Conservation (phyloP, 2,888 invertebrate genomes). For the Drosophila atripex region DNA sequence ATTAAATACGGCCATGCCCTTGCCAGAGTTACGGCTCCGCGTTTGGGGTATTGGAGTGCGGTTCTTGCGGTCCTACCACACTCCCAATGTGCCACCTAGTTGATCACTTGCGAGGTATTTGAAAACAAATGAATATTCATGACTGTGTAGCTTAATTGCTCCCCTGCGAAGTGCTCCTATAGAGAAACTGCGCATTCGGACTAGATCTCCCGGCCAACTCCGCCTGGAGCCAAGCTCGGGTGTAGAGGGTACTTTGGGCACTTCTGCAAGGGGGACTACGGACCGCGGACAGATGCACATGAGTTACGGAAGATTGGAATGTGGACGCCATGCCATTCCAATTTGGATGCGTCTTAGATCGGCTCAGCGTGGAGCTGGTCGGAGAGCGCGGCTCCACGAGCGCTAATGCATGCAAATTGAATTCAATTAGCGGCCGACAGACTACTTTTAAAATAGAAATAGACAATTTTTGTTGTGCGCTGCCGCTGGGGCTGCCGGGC, state of each 20-base stretch:
- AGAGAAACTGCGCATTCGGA: background rate
- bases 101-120: background rate
- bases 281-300: background rate
- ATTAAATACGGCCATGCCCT: background rate
- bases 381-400: constrained; percentile 31
- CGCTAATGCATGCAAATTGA: constrained; percentile 76
- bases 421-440: constrained; percentile 65
- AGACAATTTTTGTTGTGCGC: constrained; percentile 39
- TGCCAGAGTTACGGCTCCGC: background rate
- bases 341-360: constrained; percentile 10
- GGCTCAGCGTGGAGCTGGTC: constrained; percentile 5
- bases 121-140: background rate
- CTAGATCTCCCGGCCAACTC: background rate
- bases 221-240: no score
- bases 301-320: background rate
- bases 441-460: constrained; percentile 55
- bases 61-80: background rate
- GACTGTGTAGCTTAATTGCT: background rate
- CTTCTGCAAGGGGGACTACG: no score
- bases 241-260: no score
- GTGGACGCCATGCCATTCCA: constrained; percentile 3
- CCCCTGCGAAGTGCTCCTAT: no score
- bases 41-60: background rate
- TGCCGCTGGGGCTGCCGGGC: constrained; percentile 5
- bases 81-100: no score